A percentile compares a stretch with the other conserved stretches of the same genome.
These are phyloP conservation scores for Neocrepidodera transversa DNA, from an alignment of 2,888 invertebrate genomes.

Conservation along the genomic window DNA sequence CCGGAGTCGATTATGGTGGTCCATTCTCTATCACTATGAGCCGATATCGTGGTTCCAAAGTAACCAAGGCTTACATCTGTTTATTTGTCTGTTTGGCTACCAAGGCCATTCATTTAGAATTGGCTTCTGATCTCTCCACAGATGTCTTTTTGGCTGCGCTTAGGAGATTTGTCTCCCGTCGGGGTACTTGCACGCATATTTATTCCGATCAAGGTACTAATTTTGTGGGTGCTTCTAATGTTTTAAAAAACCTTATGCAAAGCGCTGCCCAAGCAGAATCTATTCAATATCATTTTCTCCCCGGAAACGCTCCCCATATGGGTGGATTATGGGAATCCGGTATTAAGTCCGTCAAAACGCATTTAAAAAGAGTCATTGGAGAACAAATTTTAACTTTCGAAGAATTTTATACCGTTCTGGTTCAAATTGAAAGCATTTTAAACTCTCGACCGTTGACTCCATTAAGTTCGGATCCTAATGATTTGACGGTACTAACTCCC, in stretches of 20 bases:
- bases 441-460: too few species aligned
- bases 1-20: constrained; percentile 39
- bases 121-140: constrained; percentile 32
- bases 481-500: too few species aligned
- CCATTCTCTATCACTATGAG: constrained; percentile 33
- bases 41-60: constrained; percentile 28
- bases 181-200: constrained; percentile 32
- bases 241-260: constrained; percentile 1
- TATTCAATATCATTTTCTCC: too few species aligned
- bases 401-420: too few species aligned
- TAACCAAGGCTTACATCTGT: constrained; percentile 31
- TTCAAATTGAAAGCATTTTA: too few species aligned
- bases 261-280: too few species aligned
- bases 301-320: too few species aligned
- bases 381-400: too few species aligned
- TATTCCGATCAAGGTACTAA: constrained; percentile 38
- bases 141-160: constrained; percentile 36
- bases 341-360: too few species aligned
- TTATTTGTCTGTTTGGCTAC: constrained; percentile 39
- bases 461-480: too few species aligned
- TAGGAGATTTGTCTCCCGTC: constrained; percentile 33
- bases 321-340: too few species aligned
- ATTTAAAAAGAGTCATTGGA: too few species aligned
- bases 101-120: constrained; percentile 38
- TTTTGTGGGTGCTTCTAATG: constrained; percentile 34